Evolutionary conservation across 1,140 invertebrate species (phyloP).

Genomic region (Leptinotarsa lineolata): DNA sequence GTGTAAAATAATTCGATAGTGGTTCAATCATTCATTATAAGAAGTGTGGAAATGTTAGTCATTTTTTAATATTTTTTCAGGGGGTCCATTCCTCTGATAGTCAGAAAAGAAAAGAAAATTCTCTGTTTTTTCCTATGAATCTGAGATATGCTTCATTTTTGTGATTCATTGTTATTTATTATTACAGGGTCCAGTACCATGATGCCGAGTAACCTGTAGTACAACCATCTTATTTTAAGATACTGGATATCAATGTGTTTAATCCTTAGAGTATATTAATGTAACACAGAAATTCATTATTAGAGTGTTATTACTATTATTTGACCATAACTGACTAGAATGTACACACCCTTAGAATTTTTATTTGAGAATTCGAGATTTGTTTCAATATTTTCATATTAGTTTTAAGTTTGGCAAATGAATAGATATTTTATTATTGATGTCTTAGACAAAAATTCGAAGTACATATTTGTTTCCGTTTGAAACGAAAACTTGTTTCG

Average conservation of each 20-base stretch:
- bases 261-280: slow-evolving; percentile 13
- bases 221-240: slow-evolving; percentile 8
- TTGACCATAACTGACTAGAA: slow-evolving; percentile 3
- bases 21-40: too few relatives aligned
- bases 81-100: neutral
- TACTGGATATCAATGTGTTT: slow-evolving; percentile 1
- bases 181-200: slow-evolving; percentile 45
- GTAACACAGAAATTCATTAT: neutral
- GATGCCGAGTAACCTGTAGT: slow-evolving; percentile 44
- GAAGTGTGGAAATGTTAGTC: neutral
- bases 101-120: neutral
- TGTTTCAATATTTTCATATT: neutral
- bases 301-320: slow-evolving; percentile 7
- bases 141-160: too few relatives aligned
- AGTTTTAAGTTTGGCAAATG: slow-evolving; percentile 9
- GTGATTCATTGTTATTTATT: slow-evolving; percentile 10
- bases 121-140: too few relatives aligned
- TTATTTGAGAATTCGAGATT: slow-evolving; percentile 4
- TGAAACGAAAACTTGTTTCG: neutral
- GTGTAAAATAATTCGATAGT: too few relatives aligned
- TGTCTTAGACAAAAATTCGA: neutral
- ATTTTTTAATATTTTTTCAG: slow-evolving; percentile 22
- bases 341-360: neutral
- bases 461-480: neutral
- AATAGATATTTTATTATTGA: neutral